Evolutionary conservation across 2,797 vertebrate genomes (phyloP), one percentile per base, ranked within the genome.

Genomic region (Pseudopleuronectes americanus): DNA sequence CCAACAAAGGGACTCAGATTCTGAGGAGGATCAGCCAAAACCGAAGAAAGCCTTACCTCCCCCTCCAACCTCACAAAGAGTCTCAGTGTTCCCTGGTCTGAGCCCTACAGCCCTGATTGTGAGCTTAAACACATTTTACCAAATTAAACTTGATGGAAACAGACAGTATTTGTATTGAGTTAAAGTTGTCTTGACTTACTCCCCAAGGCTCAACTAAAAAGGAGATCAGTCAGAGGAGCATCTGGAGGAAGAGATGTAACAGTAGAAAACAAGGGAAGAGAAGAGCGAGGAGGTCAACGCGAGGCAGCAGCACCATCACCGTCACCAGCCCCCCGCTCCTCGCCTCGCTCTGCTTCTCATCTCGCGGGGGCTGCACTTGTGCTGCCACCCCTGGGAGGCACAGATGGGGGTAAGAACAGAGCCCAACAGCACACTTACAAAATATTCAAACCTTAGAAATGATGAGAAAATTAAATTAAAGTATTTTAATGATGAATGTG

Each of bases 121-220:
- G 88, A 75, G 89, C 48, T 8, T 58, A 10, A 62, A 24, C 33
- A 33, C 5, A 41, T 17, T 33, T 23, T 65, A 51, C 48, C 8
- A 23, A 4, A 17, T 59, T 2, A 57, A 41, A 6, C 43, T 53
- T 43, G 13, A 51, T n/a, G 4, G 16, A 45, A 65, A 65, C 55
- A 3, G 12, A 24, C 26, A 28, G 6, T 22, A 10, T 81, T 48
- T 68, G 6, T 36, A 33, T 47, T 19, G 1, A 64, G 3, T 2
- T 68, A 26, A 69, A 54, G 22, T 71, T 31, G 64, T 36, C 21
- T 74, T 51, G 13, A 36, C 43, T 79, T 55, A 51, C 48, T 65
- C 26, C 71, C 47, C 31, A 66, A 99, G 97, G 96, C 95, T 57
- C 95, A 96, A 3, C 77, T 98, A 59, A 94, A 95, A 82, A 97